phyloP scores from a whole-genome alignment of 2,113 vertebrate genomes.

The Tor tambroides region DNA sequence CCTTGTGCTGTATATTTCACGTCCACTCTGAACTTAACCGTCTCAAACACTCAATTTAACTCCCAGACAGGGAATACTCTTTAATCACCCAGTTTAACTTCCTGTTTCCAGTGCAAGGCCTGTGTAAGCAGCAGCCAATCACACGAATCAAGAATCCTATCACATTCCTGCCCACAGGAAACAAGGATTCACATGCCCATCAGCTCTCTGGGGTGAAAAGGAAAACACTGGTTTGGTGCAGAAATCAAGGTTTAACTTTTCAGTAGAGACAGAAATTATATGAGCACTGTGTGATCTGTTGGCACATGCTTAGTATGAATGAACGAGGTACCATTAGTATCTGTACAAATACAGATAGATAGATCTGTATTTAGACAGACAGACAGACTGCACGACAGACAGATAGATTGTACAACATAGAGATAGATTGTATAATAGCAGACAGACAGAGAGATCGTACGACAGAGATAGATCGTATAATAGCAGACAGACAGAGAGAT shows the following conservation, averaged over 20 bases:
- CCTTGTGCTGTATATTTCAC: background rate
- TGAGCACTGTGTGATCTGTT: background rate
- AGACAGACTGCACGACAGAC: too few relatives aligned
- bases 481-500: too few relatives aligned
- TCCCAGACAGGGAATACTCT: constrained; percentile 49
- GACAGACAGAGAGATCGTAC: too few relatives aligned
- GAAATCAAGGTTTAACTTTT: background rate
- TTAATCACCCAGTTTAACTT: constrained; percentile 48
- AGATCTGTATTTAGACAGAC: too few relatives aligned
- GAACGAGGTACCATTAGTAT: too few relatives aligned
- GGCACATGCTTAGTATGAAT: background rate
- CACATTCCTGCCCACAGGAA: constrained; percentile 18
- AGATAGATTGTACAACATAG: too few relatives aligned
- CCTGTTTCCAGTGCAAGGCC: constrained; percentile 41
- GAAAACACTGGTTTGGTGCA: background rate
- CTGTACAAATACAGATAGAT: too few relatives aligned
- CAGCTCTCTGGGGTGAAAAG: background rate
- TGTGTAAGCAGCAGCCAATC: background rate
- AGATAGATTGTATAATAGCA: too few relatives aligned
- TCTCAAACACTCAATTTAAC: constrained; percentile 29
- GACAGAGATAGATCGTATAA: too few relatives aligned
- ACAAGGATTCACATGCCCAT: background rate
- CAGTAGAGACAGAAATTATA: background rate
- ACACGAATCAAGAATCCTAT: background rate
- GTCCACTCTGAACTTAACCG: background rate